Conservation (phyloP, 1,140 invertebrate species). For the Panagrolaimus sp. region DNA sequence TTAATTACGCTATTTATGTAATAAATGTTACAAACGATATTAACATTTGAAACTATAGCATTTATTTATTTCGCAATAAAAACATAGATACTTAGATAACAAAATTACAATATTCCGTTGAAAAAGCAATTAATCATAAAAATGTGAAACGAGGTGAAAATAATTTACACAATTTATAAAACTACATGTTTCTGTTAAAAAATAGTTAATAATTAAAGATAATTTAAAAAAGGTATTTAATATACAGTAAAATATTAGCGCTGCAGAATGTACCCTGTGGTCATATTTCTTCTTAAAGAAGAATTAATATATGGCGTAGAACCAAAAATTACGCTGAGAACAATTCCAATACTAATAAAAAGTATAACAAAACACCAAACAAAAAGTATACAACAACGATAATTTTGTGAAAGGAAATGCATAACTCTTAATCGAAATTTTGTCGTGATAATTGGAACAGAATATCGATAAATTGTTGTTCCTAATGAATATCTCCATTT, state of each 20-base stretch:
- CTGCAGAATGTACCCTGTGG: not conserved
- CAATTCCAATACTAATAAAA: constrained; percentile 28
- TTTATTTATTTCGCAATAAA: too few species aligned
- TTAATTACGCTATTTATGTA: too few species aligned
- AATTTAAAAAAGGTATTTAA: too few species aligned
- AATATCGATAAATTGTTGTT: constrained; percentile 43
- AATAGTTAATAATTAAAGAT: too few species aligned
- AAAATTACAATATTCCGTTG: too few species aligned
- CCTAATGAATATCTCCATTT: constrained; percentile 52
- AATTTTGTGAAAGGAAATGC: constrained; percentile 34
- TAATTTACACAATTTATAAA: too few species aligned
- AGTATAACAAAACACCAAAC: constrained; percentile 34
- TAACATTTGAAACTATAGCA: too few species aligned
- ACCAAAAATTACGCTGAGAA: constrained; percentile 29
- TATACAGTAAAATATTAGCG: not conserved
- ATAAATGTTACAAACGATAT: too few species aligned
- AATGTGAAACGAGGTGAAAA: too few species aligned
- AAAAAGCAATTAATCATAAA: too few species aligned
- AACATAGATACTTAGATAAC: too few species aligned
- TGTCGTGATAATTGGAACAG: constrained; percentile 38
- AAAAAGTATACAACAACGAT: constrained; percentile 27
- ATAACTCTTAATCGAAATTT: constrained; percentile 36
- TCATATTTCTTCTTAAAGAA: not conserved
- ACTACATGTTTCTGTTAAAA: too few species aligned
- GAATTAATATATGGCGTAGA: constrained; percentile 8